Evolutionary conservation across 2,113 vertebrate genomes (phyloP).

Genomic region (Sakesphorus luctuosus): DNA sequence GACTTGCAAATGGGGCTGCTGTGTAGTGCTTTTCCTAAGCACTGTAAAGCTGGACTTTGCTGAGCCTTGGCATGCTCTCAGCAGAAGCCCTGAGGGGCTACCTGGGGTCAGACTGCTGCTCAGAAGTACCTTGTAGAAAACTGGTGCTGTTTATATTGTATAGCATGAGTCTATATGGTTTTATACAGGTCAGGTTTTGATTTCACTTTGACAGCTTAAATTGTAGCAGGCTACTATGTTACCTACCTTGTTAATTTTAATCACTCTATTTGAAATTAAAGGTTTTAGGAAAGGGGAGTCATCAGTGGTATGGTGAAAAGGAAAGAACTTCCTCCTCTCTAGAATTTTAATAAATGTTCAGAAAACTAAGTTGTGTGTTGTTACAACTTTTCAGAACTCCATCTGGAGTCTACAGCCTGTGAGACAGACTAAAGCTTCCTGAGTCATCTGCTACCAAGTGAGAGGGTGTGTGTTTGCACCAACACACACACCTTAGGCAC

Average conservation of each 20-base stretch:
- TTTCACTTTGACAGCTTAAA: neutral
- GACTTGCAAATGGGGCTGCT: neutral
- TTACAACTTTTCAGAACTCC: neutral
- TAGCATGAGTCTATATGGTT: fast-evolving
- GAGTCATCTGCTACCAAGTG: neutral
- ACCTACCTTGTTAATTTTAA: neutral
- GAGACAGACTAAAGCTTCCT: neutral
- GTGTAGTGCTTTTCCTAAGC: neutral
- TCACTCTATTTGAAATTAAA: neutral
- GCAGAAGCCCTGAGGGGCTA: neutral
- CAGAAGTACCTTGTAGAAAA: neutral
- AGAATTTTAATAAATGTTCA: neutral
- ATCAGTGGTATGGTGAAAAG: neutral
- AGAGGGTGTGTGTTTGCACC: neutral
- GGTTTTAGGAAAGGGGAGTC: neutral
- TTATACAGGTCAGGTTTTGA: neutral
- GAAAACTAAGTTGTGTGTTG: neutral
- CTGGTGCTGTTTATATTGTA: neutral
- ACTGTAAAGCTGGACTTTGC: neutral
- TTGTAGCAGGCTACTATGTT: neutral
- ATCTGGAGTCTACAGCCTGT: neutral
- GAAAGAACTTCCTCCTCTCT: neutral
- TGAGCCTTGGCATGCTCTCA: neutral
- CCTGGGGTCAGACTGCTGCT: neutral
- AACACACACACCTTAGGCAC: neutral